Evolutionary conservation across 2,113 vertebrate species (phyloP), one percentile per base, ranked within the genome.

Genomic region (Sylvia atricapilla): DNA sequence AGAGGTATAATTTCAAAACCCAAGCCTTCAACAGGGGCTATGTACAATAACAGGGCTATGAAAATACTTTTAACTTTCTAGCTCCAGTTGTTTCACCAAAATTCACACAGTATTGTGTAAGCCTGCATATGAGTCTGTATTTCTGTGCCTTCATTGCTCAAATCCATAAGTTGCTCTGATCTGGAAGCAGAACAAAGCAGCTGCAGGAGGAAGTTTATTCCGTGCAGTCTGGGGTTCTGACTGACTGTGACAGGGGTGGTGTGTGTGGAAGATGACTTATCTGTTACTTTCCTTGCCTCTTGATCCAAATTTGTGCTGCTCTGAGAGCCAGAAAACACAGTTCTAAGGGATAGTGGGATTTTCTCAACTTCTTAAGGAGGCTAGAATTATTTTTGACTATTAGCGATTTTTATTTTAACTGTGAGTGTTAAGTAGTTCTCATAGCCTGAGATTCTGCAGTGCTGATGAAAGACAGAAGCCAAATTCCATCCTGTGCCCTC

Each of bases 181-280:
- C 56, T 78, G 44, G 68, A 80, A 77, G 15, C 28, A 76, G 28
- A 84, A 52, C 22, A 50, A 10, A 77, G 39, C 44, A 92, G 73
- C 69, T 90, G 24, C 39, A 86, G 55, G 30, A 80, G 28, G 44
- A 53, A 41, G 19, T 37, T 59, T 75, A 41, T 44, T 31, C 49
- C 6, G 2, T 5, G 6, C 15, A 55, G 9, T 31, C 13, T 68
- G 15, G 23, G 15, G 44, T 27, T 84, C 24, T 60, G 7, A 44
- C 15, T 87, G 56, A 18, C 46, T 24, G 23, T 12, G 15, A 4
- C 0, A 0, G 22, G 11, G 12, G 3, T 15, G 5, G 7, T 30
- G 5, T 27, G 15, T 2, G 10, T 53, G 17, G 7, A 84, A 80
- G 15, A 68, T 44, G 8, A 64, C 11, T 76, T 59, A 21, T 7